Evolutionary conservation across 2,797 vertebrate species (phyloP).

Genomic region (Pseudomugil tenellus): DNA sequence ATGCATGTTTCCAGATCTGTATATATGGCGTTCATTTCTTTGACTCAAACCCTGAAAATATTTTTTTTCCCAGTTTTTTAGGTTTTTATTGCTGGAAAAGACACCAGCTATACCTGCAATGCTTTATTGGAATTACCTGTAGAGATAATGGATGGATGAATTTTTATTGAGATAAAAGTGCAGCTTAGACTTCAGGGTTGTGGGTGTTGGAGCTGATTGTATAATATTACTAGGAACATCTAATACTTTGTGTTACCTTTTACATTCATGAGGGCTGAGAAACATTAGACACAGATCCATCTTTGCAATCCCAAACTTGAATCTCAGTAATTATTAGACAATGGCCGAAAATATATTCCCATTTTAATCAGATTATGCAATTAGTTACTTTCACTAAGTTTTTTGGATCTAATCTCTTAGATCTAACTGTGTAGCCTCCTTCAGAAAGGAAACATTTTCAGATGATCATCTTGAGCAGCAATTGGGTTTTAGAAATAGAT

Average conservation of each 20-base stretch:
- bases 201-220: neutral
- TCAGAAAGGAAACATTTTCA: conserved; percentile 7
- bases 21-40: too few relatives aligned
- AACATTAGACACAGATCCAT: neutral
- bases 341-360: neutral
- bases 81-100: neutral
- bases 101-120: too few relatives aligned
- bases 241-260: neutral
- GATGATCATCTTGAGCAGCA: neutral
- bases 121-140: too few relatives aligned
- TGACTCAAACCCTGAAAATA: too few relatives aligned
- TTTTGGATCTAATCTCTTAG: neutral
- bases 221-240: neutral
- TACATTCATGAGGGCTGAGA: neutral
- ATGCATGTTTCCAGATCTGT: too few relatives aligned
- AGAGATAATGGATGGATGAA: too few relatives aligned
- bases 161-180: too few relatives aligned
- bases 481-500: conserved; percentile 4
- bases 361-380: neutral
- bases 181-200: too few relatives aligned
- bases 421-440: neutral
- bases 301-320: neutral
- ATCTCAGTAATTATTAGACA: neutral
- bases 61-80: neutral
- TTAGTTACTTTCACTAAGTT: neutral